These are phyloP conservation scores for Odocoileus hemionus DNA, from an alignment of 2,113 vertebrate genomes.

Conservation along the genomic window DNA sequence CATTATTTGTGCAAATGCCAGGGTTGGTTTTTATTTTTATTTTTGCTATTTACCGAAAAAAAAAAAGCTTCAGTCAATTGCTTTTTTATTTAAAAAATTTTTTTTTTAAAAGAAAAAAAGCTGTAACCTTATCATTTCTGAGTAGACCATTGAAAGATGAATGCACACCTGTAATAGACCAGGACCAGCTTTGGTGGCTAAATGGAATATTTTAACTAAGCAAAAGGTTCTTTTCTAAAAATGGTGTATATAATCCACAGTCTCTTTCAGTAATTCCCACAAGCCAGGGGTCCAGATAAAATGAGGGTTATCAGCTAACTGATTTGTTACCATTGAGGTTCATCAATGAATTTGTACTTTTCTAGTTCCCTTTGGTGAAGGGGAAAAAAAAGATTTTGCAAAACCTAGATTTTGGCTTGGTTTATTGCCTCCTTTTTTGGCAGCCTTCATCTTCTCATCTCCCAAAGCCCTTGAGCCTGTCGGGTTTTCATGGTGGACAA, in stretches of 20 bases:
- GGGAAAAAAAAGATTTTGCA: slow-evolving; percentile 69
- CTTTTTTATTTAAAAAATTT: slow-evolving; percentile 74
- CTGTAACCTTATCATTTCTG: slow-evolving; percentile 79
- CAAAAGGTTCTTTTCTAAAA: slow-evolving; percentile 52
- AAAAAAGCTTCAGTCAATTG: slow-evolving; percentile 74
- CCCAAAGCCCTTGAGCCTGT: slow-evolving; percentile 62
- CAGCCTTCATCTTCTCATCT: slow-evolving; percentile 63
- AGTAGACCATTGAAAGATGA: slow-evolving; percentile 70
- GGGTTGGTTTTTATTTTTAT: slow-evolving; percentile 76
- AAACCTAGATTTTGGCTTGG: slow-evolving; percentile 72
- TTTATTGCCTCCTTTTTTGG: slow-evolving; percentile 71
- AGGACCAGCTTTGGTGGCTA: slow-evolving; percentile 65
- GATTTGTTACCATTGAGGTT: slow-evolving; percentile 71
- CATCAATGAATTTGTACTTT: slow-evolving; percentile 75
- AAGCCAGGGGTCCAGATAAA: slow-evolving; percentile 65
- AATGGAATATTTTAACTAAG: slow-evolving; percentile 59
- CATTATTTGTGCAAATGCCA: slow-evolving; percentile 79
- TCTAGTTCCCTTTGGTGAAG: slow-evolving; percentile 74
- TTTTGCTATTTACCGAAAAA: slow-evolving; percentile 74
- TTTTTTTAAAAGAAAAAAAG: slow-evolving; percentile 56
- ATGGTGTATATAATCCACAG: slow-evolving; percentile 44
- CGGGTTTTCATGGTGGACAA: slow-evolving; percentile 58
- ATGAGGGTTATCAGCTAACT: slow-evolving; percentile 73
- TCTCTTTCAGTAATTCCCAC: slow-evolving; percentile 63
- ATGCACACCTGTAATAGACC: slow-evolving; percentile 81